Evolutionary conservation across 2,113 vertebrate genomes (phyloP).

Genomic region (Elanus axillaris): DNA sequence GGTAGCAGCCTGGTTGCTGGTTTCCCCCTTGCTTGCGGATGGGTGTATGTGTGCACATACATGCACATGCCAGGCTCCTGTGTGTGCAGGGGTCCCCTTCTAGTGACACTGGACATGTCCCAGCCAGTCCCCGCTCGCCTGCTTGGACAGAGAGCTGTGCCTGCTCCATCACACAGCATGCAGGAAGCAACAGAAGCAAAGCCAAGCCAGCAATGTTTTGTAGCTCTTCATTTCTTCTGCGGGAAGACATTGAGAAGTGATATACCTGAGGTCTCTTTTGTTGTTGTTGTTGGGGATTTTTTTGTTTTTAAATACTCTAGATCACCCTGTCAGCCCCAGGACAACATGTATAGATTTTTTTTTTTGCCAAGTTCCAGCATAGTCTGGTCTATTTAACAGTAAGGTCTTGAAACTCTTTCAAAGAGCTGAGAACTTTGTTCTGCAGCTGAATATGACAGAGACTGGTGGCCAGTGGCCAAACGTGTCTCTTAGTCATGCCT

Average conservation of each 20-base stretch:
- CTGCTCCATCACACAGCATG: background rate
- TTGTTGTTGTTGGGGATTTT: background rate
- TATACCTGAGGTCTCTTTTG: background rate
- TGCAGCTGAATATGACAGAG: background rate
- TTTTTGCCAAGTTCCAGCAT: background rate
- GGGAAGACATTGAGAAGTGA: background rate
- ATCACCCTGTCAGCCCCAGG: background rate
- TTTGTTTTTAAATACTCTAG: background rate
- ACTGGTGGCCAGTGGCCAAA: background rate
- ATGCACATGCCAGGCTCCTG: background rate
- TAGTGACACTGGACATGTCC: background rate
- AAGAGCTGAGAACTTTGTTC: background rate
- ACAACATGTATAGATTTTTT: background rate
- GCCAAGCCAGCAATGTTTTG: background rate
- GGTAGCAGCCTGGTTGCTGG: background rate
- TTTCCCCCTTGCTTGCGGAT: background rate
- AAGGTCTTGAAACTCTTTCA: background rate
- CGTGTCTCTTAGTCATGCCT: background rate
- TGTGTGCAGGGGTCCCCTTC: background rate
- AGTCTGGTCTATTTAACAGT: background rate
- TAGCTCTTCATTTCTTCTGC: background rate
- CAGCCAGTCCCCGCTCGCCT: too few species aligned
- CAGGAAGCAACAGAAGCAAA: background rate
- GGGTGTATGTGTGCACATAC: accelerated
- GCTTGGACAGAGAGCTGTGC: accelerated